Evolutionary conservation across 2,888 invertebrate species (phyloP).

Genomic region (Trissonchulus sp.): DNA sequence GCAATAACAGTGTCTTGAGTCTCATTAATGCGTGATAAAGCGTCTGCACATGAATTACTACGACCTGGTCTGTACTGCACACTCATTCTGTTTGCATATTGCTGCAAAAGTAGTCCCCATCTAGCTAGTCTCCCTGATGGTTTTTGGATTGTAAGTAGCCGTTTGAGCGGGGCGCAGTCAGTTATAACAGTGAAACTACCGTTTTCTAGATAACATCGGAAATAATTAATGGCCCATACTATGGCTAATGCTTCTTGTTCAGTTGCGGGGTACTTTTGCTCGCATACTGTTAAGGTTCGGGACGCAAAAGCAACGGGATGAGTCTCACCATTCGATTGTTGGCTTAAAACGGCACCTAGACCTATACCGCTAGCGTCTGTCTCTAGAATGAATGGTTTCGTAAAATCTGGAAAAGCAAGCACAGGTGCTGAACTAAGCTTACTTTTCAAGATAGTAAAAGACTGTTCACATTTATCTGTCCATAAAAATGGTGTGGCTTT

Average conservation of each 20-base stretch:
- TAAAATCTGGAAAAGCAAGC: neutral
- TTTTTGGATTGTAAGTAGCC: neutral
- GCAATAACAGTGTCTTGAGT: no score
- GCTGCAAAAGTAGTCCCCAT: neutral
- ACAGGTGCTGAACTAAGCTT: neutral
- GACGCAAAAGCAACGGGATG: neutral
- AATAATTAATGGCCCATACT: neutral
- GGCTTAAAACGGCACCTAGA: neutral
- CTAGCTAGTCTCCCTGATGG: neutral
- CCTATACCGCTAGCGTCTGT: neutral
- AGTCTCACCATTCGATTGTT: neutral
- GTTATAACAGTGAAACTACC: neutral
- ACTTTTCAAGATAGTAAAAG: neutral
- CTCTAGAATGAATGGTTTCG: neutral
- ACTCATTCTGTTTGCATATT: neutral
- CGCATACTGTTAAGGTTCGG: neutral
- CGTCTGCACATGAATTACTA: no score
- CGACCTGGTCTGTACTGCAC: neutral
- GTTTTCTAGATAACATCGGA: neutral
- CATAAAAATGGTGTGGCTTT: neutral
- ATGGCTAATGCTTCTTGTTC: constrained; percentile 1
- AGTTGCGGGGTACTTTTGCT: neutral
- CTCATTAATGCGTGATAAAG: no score
- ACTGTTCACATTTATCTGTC: neutral
- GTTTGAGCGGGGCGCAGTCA: neutral